Percentiles rank a stretch among this genome's conserved stretches.
Conservation (phyloP, 2,113 vertebrate genomes). For the Aptenodytes patagonicus region DNA sequence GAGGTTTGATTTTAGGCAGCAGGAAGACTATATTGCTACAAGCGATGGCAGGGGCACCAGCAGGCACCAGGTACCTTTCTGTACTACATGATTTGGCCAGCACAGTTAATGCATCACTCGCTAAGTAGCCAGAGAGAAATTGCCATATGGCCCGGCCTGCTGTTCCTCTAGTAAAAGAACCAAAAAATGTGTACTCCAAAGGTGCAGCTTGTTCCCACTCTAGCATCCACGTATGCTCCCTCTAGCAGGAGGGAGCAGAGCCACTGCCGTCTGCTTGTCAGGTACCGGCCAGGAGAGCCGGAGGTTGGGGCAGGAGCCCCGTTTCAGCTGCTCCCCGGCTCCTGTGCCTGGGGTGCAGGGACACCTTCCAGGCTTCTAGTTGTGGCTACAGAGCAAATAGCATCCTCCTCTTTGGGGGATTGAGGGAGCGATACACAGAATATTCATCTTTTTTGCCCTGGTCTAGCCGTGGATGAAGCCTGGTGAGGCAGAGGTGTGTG, state of each 20-base stretch:
- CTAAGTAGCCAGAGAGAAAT: constrained; percentile 6
- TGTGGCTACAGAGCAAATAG: not conserved
- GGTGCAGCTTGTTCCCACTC: not conserved
- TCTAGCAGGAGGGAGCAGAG: not conserved
- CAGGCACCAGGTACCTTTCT: not conserved
- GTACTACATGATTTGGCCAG: not conserved
- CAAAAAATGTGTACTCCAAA: not conserved
- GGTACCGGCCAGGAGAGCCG: not conserved
- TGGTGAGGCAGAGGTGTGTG: not conserved
- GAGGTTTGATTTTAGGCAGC: not conserved
- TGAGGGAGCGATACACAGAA: not conserved
- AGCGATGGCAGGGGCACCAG: not conserved
- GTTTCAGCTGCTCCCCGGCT: fast-evolving
- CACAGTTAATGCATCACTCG: not conserved
- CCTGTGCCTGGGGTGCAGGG: not conserved
- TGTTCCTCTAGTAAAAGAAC: constrained; percentile 3
- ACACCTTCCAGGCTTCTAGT: not conserved
- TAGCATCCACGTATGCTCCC: not conserved
- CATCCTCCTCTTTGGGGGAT: not conserved
- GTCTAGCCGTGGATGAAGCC: not conserved
- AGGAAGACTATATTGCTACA: not conserved
- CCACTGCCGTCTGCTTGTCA: not conserved
- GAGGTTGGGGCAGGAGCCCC: not conserved
- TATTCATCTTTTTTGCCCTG: not conserved
- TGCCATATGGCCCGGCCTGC: constrained; percentile 48